Conservation (phyloP, 2,888 invertebrate species). For the Herminia tarsipennalis region DNA sequence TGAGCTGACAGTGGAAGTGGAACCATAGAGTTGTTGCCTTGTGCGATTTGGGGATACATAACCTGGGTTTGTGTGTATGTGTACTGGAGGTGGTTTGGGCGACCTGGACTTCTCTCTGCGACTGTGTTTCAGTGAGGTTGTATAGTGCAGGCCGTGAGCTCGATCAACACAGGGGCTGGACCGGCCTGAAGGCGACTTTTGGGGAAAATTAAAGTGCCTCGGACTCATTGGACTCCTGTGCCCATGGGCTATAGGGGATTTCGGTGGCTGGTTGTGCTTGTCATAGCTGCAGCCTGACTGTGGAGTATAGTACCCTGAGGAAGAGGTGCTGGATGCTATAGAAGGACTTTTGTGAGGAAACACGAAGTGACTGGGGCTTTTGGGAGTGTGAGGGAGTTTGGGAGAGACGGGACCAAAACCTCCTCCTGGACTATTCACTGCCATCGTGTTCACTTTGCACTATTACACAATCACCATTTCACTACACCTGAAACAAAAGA, state of each 20-base stretch:
- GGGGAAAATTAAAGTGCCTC: slow-evolving; percentile 86
- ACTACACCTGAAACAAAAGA: slow-evolving; percentile 66
- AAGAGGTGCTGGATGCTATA: slow-evolving; percentile 81
- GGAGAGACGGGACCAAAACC: slow-evolving; percentile 85
- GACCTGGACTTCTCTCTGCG: slow-evolving; percentile 77
- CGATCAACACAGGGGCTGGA: slow-evolving; percentile 75
- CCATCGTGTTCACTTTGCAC: slow-evolving; percentile 71
- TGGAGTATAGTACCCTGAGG: slow-evolving; percentile 85
- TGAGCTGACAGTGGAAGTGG: slow-evolving; percentile 78
- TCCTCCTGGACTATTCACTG: slow-evolving; percentile 86
- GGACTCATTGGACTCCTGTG: slow-evolving; percentile 86
- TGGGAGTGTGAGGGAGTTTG: slow-evolving; percentile 77
- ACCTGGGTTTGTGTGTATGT: slow-evolving; percentile 87
- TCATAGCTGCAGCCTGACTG: slow-evolving; percentile 82
- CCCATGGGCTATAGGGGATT: slow-evolving; percentile 83
- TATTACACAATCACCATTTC: slow-evolving; percentile 54
- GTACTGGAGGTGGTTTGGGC: slow-evolving; percentile 82
- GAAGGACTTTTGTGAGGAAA: slow-evolving; percentile 84
- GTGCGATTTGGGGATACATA: slow-evolving; percentile 84
- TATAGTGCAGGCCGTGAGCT: slow-evolving; percentile 67
- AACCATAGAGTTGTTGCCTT: slow-evolving; percentile 74
- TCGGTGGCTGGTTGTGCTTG: slow-evolving; percentile 75
- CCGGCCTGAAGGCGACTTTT: slow-evolving; percentile 75
- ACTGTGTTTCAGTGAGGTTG: slow-evolving; percentile 74
- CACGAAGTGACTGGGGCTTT: slow-evolving; percentile 85